These are phyloP conservation scores for Carterocephalus palaemon DNA, from an alignment of 2,888 invertebrate species.

Conservation along the genomic window DNA sequence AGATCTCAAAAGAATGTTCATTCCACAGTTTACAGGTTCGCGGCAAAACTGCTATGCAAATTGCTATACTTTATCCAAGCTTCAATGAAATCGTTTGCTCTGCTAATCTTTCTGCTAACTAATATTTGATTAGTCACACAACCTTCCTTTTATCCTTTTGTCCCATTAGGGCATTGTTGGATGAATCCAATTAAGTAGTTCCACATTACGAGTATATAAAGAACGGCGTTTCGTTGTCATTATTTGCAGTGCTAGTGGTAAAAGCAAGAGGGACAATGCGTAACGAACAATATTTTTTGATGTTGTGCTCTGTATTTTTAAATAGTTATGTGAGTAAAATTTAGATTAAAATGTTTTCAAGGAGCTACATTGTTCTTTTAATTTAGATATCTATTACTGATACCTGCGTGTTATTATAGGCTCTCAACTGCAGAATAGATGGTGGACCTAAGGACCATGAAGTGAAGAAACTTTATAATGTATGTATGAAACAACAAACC, in stretches of 20 bases:
- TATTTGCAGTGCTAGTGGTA: conserved; percentile 9
- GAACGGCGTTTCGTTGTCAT: conserved; percentile 9
- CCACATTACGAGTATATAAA: no score
- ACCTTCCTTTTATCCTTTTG: conserved; percentile 1
- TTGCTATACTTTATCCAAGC: no score
- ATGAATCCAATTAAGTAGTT: conserved; percentile 10
- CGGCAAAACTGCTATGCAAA: no score
- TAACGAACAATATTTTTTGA: background rate
- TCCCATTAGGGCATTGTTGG: conserved; percentile 7
- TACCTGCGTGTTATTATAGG: no score
- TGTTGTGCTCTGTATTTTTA: conserved; percentile 4
- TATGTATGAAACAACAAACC: conserved; percentile 73
- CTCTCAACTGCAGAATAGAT: conserved; percentile 79
- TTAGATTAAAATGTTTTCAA: background rate
- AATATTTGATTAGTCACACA: background rate
- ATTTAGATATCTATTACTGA: no score
- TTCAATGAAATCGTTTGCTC: no score
- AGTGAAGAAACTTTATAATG: conserved; percentile 76
- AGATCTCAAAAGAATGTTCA: no score
- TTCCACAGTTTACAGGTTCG: no score
- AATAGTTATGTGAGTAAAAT: conserved; percentile 10
- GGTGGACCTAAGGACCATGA: conserved; percentile 80
- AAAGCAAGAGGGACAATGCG: conserved; percentile 9
- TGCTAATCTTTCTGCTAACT: no score
- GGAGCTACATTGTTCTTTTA: no score